Conservation (phyloP, 2,113 vertebrate species). For the Bostrychus sinensis region DNA sequence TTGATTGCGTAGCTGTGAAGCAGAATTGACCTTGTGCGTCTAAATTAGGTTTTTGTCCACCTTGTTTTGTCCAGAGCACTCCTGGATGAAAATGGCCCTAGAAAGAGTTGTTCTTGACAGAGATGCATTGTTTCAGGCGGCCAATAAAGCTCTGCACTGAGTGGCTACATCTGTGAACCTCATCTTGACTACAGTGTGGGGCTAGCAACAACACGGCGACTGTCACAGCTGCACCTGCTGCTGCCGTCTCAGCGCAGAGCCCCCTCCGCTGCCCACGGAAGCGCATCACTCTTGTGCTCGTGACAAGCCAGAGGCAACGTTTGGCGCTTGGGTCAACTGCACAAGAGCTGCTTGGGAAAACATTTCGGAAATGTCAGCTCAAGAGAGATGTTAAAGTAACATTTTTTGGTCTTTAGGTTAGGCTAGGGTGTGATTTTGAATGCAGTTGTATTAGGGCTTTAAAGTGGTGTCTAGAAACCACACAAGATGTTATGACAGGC, state of each 20-base stretch:
- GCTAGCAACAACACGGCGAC: conserved; percentile 75
- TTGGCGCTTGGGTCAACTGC: conserved; percentile 85
- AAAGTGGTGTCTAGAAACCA: conserved; percentile 69
- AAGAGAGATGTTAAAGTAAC: conserved; percentile 89
- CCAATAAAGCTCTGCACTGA: conserved; percentile 77
- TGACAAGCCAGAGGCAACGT: conserved; percentile 78
- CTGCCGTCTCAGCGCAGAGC: conserved; percentile 71
- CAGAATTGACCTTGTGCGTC: conserved; percentile 62
- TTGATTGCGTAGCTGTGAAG: conserved; percentile 59
- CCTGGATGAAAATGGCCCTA: conserved; percentile 63
- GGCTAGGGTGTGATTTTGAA: conserved; percentile 83
- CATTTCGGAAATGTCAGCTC: conserved; percentile 86
- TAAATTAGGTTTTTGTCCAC: conserved; percentile 56
- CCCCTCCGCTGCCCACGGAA: conserved; percentile 64
- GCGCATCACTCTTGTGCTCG: conserved; percentile 79
- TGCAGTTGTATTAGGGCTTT: conserved; percentile 78
- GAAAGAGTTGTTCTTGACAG: conserved; percentile 74
- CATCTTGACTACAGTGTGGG: conserved; percentile 77
- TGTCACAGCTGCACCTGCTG: conserved; percentile 87
- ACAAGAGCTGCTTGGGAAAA: conserved; percentile 87
- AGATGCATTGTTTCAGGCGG: conserved; percentile 77
- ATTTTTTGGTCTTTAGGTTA: conserved; percentile 84
- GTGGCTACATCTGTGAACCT: conserved; percentile 81
- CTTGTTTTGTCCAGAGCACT: conserved; percentile 56
- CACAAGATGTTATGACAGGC: conserved; percentile 54